Percentiles rank a stretch among this genome's conserved stretches.
Evolutionary conservation across 1,140 invertebrate species (phyloP).

Genomic region (Arion vulgaris): DNA sequence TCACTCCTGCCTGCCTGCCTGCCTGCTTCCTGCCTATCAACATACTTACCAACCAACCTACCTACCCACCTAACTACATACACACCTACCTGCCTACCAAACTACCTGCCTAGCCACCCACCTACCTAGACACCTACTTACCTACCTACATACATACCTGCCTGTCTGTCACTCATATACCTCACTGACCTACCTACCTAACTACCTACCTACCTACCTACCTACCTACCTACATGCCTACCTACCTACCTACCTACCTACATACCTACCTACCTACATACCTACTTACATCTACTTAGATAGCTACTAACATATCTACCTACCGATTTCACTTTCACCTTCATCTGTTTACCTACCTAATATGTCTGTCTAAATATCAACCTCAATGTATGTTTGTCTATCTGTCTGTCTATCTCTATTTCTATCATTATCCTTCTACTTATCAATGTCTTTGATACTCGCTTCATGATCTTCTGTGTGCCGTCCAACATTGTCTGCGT

Average conservation of each 20-base stretch:
- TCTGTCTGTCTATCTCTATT: background rate
- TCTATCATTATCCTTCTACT: background rate
- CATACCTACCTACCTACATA: background rate
- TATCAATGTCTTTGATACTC: too few species aligned
- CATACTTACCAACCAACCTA: background rate
- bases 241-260: background rate
- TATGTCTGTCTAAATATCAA: background rate
- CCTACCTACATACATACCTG: background rate
- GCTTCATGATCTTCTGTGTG: too few species aligned
- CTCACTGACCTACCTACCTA: background rate
- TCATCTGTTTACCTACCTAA: background rate
- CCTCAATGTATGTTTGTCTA: background rate
- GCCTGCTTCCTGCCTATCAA: background rate
- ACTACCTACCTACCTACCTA: background rate
- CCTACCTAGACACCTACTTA: background rate
- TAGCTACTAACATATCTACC: background rate
- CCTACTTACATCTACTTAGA: background rate
- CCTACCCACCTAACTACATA: background rate
- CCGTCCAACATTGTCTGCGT: too few species aligned
- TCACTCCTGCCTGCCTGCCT: background rate
- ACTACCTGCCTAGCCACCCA: background rate
- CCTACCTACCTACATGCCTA: background rate
- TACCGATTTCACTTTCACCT: background rate
- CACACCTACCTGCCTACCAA: background rate
- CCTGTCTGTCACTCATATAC: too few species aligned